Evolutionary conservation across 1,140 invertebrate species (phyloP).

Genomic region (Myzus persicae): DNA sequence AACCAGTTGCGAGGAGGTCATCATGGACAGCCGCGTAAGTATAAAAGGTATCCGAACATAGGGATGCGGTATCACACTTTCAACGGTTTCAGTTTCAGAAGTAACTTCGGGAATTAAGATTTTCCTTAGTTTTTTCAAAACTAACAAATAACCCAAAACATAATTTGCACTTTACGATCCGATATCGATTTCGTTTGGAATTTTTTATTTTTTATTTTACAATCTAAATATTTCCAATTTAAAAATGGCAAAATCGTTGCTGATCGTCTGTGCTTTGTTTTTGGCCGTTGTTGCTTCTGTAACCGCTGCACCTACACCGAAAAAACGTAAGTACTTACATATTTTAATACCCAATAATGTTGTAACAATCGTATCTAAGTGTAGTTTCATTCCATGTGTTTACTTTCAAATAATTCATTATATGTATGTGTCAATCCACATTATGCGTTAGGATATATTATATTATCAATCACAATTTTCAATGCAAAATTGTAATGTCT

Average conservation of each 20-base stretch:
- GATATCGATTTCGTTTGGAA: conserved; percentile 44
- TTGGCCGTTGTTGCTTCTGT: conserved; percentile 57
- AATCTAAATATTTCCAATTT: conserved; percentile 21
- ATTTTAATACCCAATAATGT: not conserved
- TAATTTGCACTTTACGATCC: conserved; percentile 32
- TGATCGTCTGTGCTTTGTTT: conserved; percentile 46
- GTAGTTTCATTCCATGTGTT: not conserved
- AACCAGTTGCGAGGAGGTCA: conserved; percentile 45
- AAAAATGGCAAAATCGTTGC: conserved; percentile 55
- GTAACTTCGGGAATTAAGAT: conserved; percentile 39
- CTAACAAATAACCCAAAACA: conserved; percentile 27
- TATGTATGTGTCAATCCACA: not conserved
- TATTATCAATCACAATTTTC: too few relatives aligned
- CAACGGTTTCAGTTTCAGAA: conserved; percentile 56
- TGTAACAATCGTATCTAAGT: not conserved
- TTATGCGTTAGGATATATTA: too few relatives aligned
- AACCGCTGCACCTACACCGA: conserved; percentile 36
- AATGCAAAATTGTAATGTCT: too few relatives aligned
- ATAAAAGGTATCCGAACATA: conserved; percentile 28
- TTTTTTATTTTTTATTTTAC: conserved; percentile 39
- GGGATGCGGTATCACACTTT: conserved; percentile 47
- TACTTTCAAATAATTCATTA: not conserved
- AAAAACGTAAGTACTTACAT: conserved; percentile 45
- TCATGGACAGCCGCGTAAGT: not conserved
- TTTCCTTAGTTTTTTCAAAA: conserved; percentile 51